Percentiles rank a stretch among this genome's conserved stretches.
phyloP scores from a whole-genome alignment of 2,888 invertebrate species.

The Ennomos erosarius region DNA sequence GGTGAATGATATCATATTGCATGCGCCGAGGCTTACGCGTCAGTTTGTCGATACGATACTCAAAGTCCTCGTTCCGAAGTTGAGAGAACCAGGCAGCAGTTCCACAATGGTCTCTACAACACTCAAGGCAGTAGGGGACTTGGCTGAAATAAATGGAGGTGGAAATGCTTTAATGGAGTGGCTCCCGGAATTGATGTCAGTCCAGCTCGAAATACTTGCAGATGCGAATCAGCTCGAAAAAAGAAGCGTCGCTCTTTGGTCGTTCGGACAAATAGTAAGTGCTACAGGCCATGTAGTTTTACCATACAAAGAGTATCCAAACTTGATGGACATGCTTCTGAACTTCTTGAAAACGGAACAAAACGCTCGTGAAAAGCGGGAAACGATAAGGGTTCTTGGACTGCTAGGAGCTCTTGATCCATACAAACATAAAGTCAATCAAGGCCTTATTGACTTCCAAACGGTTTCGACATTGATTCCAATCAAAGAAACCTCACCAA shows the following conservation, averaged over 20 bases:
- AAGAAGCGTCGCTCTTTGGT: constrained; percentile 97
- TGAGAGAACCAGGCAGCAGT: constrained; percentile 95
- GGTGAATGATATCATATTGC: constrained; percentile 97
- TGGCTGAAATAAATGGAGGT: constrained; percentile 95
- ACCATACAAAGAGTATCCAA: constrained; percentile 97
- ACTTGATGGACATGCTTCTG: constrained; percentile 95
- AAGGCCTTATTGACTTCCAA: constrained; percentile 95
- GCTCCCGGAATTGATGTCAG: constrained; percentile 94
- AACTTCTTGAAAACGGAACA: constrained; percentile 98
- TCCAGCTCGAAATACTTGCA: constrained; percentile 96
- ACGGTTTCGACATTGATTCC: constrained; percentile 92
- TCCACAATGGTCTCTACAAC: constrained; percentile 96
- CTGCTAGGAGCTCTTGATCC: constrained; percentile 98
- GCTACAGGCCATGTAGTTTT: constrained; percentile 98
- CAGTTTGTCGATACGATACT: constrained; percentile 98
- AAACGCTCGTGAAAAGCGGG: constrained; percentile 92
- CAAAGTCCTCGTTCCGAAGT: constrained; percentile 94
- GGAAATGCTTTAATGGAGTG: constrained; percentile 95
- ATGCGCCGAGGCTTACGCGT: constrained; percentile 96
- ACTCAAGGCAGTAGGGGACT: constrained; percentile 96
- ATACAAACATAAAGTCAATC: constrained; percentile 98
- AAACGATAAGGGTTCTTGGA: constrained; percentile 97
- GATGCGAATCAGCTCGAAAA: constrained; percentile 98
- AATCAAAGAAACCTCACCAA: constrained; percentile 87
- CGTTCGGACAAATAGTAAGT: constrained; percentile 97